These are phyloP conservation scores for Cabera pusaria DNA, from an alignment of 2,888 invertebrate species.

Conservation along the genomic window DNA sequence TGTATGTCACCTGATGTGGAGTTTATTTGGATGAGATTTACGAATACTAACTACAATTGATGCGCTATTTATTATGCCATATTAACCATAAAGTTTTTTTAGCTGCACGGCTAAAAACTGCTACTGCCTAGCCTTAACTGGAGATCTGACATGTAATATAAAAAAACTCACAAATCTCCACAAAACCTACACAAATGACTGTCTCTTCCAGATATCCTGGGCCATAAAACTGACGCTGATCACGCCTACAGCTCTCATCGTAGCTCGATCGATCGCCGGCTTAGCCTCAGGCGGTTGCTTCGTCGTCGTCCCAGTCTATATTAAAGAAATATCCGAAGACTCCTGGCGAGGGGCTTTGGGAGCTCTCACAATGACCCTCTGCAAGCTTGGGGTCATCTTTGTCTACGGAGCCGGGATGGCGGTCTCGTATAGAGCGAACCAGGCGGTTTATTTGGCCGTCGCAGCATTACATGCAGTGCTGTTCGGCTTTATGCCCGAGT, in stretches of 20 bases:
- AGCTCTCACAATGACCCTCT: constrained; percentile 61
- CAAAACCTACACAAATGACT: no score
- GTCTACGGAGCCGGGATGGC: constrained; percentile 59
- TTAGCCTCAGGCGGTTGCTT: constrained; percentile 60
- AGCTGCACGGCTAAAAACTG: no score
- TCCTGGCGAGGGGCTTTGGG: constrained; percentile 55
- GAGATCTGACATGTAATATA: no score
- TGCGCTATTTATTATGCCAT: no score
- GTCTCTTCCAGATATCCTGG: constrained; percentile 60
- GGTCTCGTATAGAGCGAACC: constrained; percentile 48
- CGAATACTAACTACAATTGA: no score
- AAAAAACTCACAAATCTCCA: no score
- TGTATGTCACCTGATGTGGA: no score
- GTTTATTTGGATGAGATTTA: no score
- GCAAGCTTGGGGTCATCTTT: constrained; percentile 64
- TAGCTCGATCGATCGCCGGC: constrained; percentile 54
- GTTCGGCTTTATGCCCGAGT: constrained; percentile 66
- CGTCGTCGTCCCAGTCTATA: constrained; percentile 58
- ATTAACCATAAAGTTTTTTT: no score
- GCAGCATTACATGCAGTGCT: constrained; percentile 44
- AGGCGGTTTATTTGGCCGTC: constrained; percentile 50
- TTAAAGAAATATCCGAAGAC: constrained; percentile 63
- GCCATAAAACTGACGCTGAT: constrained; percentile 49
- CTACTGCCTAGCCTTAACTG: no score
- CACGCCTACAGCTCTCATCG: constrained; percentile 45